Evolutionary conservation across 64 coral and sea anemone genomes (phyloP).

Genomic region (Cladopsammia gracilis): DNA sequence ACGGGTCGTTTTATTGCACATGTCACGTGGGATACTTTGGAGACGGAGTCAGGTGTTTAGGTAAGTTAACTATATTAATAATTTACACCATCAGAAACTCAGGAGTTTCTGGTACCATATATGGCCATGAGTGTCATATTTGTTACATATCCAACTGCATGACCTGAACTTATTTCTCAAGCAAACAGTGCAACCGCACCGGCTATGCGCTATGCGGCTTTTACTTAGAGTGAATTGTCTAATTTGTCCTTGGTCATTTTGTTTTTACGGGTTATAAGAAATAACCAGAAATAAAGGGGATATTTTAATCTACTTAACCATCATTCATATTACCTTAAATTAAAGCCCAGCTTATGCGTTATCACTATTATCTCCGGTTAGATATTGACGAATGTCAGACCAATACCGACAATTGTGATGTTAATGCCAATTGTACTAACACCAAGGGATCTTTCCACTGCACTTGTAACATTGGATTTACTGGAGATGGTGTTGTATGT

Average conservation of each 20-base stretch:
- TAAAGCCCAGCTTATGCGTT: not conserved
- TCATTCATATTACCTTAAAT: not conserved
- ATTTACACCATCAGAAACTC: too few species aligned
- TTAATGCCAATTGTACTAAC: slow-evolving; percentile 53
- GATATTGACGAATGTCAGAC: slow-evolving; percentile 71
- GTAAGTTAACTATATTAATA: slow-evolving; percentile 5
- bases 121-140: not conserved
- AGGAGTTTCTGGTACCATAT: too few species aligned
- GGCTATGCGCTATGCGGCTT: too few species aligned
- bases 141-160: too few species aligned
- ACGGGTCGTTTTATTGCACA: slow-evolving; percentile 53
- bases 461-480: slow-evolving; percentile 60
- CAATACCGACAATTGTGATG: slow-evolving; percentile 42
- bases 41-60: slow-evolving; percentile 48
- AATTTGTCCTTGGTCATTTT: too few species aligned
- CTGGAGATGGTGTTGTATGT: slow-evolving; percentile 58
- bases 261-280: too few species aligned
- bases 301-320: too few species aligned
- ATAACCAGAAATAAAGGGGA: too few species aligned
- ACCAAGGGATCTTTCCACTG: slow-evolving; percentile 75
- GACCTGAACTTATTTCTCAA: too few species aligned
- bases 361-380: not conserved
- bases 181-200: too few species aligned
- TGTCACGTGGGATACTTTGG: slow-evolving; percentile 69
- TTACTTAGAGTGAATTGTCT: too few species aligned